These are phyloP conservation scores for Odontocerum albicorne DNA, from an alignment of 2,888 invertebrate genomes.

Conservation along the genomic window DNA sequence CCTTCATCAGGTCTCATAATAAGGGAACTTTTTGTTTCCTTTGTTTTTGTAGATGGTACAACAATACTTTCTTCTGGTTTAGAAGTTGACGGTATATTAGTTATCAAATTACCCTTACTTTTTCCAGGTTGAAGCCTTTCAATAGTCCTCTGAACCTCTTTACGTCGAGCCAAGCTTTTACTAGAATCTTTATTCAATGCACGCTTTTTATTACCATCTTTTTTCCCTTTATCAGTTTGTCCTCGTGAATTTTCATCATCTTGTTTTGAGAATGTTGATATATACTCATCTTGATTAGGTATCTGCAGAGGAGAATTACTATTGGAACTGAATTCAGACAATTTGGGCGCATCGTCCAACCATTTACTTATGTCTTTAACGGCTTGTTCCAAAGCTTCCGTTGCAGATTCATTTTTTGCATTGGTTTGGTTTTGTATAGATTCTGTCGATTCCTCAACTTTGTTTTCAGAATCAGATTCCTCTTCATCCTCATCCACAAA, in stretches of 20 bases:
- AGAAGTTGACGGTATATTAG: constrained; percentile 63
- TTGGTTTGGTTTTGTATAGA: constrained; percentile 38
- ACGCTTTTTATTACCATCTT: constrained; percentile 50
- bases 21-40: constrained; percentile 59
- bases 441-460: constrained; percentile 37
- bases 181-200: constrained; percentile 44
- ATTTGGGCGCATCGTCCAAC: constrained; percentile 81
- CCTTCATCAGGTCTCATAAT: constrained; percentile 65
- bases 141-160: constrained; percentile 80
- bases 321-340: constrained; percentile 73
- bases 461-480: constrained; percentile 37
- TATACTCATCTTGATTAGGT: constrained; percentile 65
- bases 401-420: constrained; percentile 60
- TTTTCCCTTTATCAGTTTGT: constrained; percentile 46
- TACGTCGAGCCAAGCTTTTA: constrained; percentile 54
- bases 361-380: constrained; percentile 87
- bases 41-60: constrained; percentile 51
- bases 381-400: constrained; percentile 63
- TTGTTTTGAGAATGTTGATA: constrained; percentile 48
- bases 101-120: constrained; percentile 81
- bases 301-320: constrained; percentile 76
- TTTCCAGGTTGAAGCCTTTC: constrained; percentile 84
- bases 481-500: constrained; percentile 36
- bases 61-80: constrained; percentile 63
- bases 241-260: constrained; percentile 46